These are phyloP conservation scores for Uropetala carovei DNA, from an alignment of 2,888 invertebrate genomes.

Conservation along the genomic window DNA sequence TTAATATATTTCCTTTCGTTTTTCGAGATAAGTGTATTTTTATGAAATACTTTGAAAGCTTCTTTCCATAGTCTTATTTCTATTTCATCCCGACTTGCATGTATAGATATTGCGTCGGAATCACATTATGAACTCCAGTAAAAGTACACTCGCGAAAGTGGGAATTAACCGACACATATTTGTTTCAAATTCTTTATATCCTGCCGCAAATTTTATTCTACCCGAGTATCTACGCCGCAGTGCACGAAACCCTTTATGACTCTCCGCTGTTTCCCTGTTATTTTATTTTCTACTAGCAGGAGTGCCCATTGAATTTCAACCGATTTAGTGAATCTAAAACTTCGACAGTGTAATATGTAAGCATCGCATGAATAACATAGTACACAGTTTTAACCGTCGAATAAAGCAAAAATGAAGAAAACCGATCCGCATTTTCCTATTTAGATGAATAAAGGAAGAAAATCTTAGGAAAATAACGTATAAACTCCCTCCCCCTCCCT, in stretches of 20 bases:
- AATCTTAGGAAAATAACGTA: too few relatives aligned
- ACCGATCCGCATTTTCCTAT: too few relatives aligned
- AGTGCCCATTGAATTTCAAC: too few relatives aligned
- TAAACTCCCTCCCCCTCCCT: too few relatives aligned
- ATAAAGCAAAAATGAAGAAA: too few relatives aligned
- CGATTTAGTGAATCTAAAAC: too few relatives aligned
- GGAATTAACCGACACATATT: slow-evolving; percentile 36
- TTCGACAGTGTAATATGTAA: too few relatives aligned
- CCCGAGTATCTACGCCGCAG: neutral
- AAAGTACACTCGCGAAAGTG: slow-evolving; percentile 5
- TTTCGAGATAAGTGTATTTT: slow-evolving; percentile 49
- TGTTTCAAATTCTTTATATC: neutral
- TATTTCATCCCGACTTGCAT: neutral
- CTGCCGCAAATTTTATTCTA: neutral
- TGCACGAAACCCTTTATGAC: slow-evolving; percentile 15
- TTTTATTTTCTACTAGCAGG: neutral
- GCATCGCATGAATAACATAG: too few relatives aligned
- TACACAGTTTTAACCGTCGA: too few relatives aligned
- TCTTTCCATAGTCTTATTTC: neutral
- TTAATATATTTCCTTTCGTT: slow-evolving; percentile 44
- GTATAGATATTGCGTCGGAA: neutral
- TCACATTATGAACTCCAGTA: slow-evolving; percentile 34
- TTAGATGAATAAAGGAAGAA: too few relatives aligned
- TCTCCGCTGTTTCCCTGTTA: neutral
- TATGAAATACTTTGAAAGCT: neutral